Evolutionary conservation across 2,113 vertebrate species (phyloP).

Genomic region (Pleuronectes platessa): DNA sequence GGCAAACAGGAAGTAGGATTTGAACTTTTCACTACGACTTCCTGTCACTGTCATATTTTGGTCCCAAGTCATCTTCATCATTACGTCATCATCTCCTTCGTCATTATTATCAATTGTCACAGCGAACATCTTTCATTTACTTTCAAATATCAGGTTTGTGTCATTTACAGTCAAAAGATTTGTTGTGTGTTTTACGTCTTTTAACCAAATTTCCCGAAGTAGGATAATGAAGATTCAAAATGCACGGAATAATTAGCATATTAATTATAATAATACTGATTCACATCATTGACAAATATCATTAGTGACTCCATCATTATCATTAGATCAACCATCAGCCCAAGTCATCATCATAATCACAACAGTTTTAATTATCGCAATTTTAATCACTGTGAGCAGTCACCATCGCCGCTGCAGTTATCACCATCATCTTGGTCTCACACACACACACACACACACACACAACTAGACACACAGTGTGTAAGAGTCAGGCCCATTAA

Average conservation of each 20-base stretch:
- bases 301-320: conserved; percentile 8
- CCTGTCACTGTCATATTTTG: conserved; percentile 47
- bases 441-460: conserved; percentile 28
- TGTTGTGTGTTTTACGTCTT: conserved; percentile 45
- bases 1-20: conserved; percentile 63
- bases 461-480: conserved; percentile 58
- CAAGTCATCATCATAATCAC: background rate
- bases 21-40: conserved; percentile 27
- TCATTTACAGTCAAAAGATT: conserved; percentile 44
- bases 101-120: conserved; percentile 11
- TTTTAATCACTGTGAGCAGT: background rate
- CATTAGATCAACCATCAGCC: background rate
- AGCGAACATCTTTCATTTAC: background rate
- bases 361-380: background rate
- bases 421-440: conserved; percentile 21
- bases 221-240: conserved; percentile 43
- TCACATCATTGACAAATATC: conserved; percentile 48
- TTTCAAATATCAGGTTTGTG: conserved; percentile 23
- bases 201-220: conserved; percentile 47
- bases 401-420: background rate
- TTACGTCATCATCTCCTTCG: background rate
- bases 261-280: conserved; percentile 55
- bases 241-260: conserved; percentile 41
- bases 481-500: conserved; percentile 65
- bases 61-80: conserved; percentile 21